These are phyloP conservation scores for Illadopsis cleaveri DNA, from an alignment of 2,113 vertebrate genomes.

Conservation along the genomic window DNA sequence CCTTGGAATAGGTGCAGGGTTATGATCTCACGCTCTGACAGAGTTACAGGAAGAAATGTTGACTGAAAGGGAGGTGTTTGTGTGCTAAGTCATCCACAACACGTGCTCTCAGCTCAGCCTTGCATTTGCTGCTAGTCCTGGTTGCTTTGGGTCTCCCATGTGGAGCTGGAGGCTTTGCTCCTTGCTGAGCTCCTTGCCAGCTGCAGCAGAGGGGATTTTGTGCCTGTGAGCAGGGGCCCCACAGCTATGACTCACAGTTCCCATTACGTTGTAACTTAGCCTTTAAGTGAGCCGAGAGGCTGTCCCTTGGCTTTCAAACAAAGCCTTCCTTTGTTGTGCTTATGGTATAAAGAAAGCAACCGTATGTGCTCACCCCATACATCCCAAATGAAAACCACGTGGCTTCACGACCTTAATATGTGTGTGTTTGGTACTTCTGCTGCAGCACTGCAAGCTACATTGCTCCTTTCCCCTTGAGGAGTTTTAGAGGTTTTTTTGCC, in stretches of 20 bases:
- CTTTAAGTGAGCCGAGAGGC: neutral
- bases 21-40: neutral
- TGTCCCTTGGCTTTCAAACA: constrained; percentile 45
- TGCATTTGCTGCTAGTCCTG: neutral
- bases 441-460: neutral
- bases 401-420: neutral
- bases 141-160: neutral
- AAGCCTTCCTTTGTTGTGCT: constrained; percentile 58
- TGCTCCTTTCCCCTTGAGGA: neutral
- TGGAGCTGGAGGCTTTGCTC: neutral
- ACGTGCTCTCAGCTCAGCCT: neutral
- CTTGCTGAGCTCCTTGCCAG: neutral
- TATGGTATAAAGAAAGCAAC: constrained; percentile 5
- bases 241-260: constrained; percentile 24
- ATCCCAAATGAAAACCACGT: constrained; percentile 48
- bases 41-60: neutral
- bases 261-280: neutral
- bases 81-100: neutral
- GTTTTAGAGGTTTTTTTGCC: neutral
- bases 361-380: neutral
- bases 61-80: neutral
- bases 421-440: neutral
- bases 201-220: constrained; percentile 5
- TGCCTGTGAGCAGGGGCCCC: neutral
- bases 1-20: neutral